Base-by-base conservation (phyloP, 2,888 invertebrate genomes). In the Xylota sylvarum region DNA sequence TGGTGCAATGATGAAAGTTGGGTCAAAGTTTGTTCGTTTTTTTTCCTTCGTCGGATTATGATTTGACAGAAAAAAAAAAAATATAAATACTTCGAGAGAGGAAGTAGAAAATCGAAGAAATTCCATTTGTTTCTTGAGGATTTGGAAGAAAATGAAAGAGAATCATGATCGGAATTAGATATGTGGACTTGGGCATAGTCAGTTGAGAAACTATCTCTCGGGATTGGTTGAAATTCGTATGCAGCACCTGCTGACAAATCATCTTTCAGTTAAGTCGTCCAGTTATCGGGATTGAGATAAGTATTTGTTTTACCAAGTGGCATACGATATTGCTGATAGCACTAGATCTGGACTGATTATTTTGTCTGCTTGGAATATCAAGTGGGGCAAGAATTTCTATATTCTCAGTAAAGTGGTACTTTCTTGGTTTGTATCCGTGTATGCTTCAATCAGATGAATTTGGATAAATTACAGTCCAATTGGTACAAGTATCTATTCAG, bases 1-100 rank as follows among this genome's bases (percentile, higher is more conserved):
- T 86, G 69, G 80, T 72, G 74, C 85, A 76, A 85, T 80, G 81
- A 86, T 72, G 81, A 73, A 86, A 81, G 77, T 86, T 70, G 81
- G 72, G 74, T 77, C 67, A 80, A 80, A 76, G 70, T 79, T 80
- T 73, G 56, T 55, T 46, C 35, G 55, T 7, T 65, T 65, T 37
- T 72, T 30, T 50, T 43, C 27, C 17, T 14, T 32, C 27, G 43
- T 58, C 35, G 74, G 80, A 80, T 80, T 76, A 85, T 70, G 74
- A 52, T 84, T 84, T 73, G 52, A 50, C 72, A 67, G 72, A 62
- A 62, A 64, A 77, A 46, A 73, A 35, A 40, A 65, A 14, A 35
- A 14, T 12, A 27, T 5, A 52, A 9, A 52, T n/a, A 30, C 35
- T 35, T 9, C 27, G 48, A 23, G 23, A 12, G n/a, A 40, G 58